Percentiles rank a stretch among this genome's conserved stretches.
phyloP scores from a whole-genome alignment of 2,797 vertebrate species.

The Emys orbicularis region DNA sequence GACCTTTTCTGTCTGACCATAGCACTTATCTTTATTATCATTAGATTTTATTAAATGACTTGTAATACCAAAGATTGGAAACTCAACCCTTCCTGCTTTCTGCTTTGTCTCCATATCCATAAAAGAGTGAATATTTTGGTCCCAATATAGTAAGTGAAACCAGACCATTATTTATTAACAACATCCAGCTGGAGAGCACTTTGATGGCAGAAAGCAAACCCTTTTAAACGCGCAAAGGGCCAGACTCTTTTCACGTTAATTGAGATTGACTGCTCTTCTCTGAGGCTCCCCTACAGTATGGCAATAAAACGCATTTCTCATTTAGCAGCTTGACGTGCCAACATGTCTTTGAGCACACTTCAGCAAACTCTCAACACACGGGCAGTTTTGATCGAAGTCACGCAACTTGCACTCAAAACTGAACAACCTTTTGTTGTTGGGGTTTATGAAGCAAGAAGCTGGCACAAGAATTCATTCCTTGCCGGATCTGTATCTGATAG shows the following conservation, averaged over 20 bases:
- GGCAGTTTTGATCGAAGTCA: conserved; percentile 45
- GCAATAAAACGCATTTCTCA: conserved; percentile 60
- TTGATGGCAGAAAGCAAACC: conserved; percentile 60
- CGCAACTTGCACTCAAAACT: not conserved
- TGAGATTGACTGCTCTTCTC: conserved; percentile 61
- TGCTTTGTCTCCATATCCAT: conserved; percentile 13
- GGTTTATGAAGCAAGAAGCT: not conserved
- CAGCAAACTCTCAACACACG: conserved; percentile 24
- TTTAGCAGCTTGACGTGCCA: conserved; percentile 20
- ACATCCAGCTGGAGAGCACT: conserved; percentile 51
- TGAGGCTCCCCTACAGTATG: not conserved
- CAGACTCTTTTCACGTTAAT: conserved; percentile 62
- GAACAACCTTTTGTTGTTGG: not conserved
- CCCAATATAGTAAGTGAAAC: conserved; percentile 59
- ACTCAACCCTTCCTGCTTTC: conserved; percentile 41
- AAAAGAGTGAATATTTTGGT: conserved; percentile 36
- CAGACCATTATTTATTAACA: conserved; percentile 69
- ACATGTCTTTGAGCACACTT: conserved; percentile 41
- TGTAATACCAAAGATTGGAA: conserved; percentile 16
- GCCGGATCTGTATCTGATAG: not conserved
- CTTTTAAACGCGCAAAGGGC: conserved; percentile 7
- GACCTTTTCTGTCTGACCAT: not conserved
- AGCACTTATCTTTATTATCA: conserved; percentile 17
- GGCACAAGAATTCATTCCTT: not conserved
- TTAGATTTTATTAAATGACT: conserved; percentile 25